A percentile compares a stretch with the other conserved stretches of the same genome.
These are phyloP conservation scores for Archivesica marissinica DNA, from an alignment of 1,140 invertebrate species.

Conservation along the genomic window DNA sequence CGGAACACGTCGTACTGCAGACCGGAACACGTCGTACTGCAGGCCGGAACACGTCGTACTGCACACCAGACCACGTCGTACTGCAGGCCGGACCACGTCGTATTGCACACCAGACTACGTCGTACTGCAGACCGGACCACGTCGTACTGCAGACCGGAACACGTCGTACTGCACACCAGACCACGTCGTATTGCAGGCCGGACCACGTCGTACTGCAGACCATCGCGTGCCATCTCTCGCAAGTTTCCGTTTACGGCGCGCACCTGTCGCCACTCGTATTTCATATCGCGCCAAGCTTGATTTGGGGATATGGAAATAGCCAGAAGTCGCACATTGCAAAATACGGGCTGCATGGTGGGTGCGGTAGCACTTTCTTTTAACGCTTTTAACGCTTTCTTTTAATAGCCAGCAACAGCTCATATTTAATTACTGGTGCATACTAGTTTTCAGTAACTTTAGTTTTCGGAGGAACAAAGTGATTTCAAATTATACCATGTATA, in stretches of 20 bases:
- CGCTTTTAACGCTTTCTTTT: background rate
- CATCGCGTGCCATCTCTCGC: slow-evolving; percentile 1
- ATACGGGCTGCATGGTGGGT: background rate
- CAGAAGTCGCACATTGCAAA: background rate
- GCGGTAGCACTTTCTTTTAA: background rate
- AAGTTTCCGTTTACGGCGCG: background rate
- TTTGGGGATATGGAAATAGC: background rate
- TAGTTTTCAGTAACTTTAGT: slow-evolving; percentile 10
- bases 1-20: too few species aligned
- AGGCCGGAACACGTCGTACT: too few species aligned
- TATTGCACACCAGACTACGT: too few species aligned
- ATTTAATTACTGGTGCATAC: background rate
- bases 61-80: too few species aligned
- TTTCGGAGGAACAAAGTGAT: slow-evolving; percentile 16
- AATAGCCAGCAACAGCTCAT: background rate
- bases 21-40: too few species aligned
- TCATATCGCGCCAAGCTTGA: background rate
- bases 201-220: background rate
- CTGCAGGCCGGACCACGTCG: too few species aligned
- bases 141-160: too few species aligned
- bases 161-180: too few species aligned
- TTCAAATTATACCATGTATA: slow-evolving; percentile 2
- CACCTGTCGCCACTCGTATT: background rate
- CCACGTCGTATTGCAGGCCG: too few species aligned
- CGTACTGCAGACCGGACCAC: too few species aligned